A percentile compares a stretch with the other conserved stretches of the same genome.
These are phyloP conservation scores for Reinhardtius hippoglossoides DNA, from an alignment of 2,113 vertebrate genomes.

Conservation along the genomic window DNA sequence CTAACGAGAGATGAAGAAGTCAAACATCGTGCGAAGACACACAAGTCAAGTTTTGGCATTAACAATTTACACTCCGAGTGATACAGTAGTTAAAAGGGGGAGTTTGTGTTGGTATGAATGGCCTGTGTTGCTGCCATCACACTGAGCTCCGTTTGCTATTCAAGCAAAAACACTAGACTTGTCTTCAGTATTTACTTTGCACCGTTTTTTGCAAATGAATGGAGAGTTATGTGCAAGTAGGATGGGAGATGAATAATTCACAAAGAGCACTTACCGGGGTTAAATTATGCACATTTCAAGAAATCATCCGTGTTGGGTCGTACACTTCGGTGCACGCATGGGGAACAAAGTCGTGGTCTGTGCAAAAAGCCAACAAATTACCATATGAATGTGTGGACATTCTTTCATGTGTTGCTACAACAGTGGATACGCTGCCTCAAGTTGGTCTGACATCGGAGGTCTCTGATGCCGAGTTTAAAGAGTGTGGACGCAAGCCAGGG, in stretches of 20 bases:
- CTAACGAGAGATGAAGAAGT: neutral
- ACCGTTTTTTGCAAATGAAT: constrained; percentile 51
- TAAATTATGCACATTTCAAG: constrained; percentile 76
- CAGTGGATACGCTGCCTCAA: constrained; percentile 7
- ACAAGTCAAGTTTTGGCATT: neutral
- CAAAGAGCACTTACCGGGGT: constrained; percentile 56
- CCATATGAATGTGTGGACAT: constrained; percentile 66
- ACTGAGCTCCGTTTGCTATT: constrained; percentile 22
- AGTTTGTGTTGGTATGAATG: constrained; percentile 4
- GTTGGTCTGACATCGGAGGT: constrained; percentile 47
- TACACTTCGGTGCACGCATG: constrained; percentile 46
- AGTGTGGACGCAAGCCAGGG: constrained; percentile 13
- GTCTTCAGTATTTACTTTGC: constrained; percentile 59
- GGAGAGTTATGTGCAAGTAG: constrained; percentile 76
- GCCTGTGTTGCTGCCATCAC: constrained; percentile 2
- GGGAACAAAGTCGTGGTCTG: constrained; percentile 71
- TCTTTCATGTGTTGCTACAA: constrained; percentile 53
- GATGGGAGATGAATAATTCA: constrained; percentile 79
- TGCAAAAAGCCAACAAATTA: constrained; percentile 65
- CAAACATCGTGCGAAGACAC: neutral
- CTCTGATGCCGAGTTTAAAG: constrained; percentile 16
- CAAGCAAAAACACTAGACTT: constrained; percentile 51
- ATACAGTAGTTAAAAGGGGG: neutral
- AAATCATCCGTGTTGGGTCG: constrained; percentile 54
- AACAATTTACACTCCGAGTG: neutral